phyloP scores from a whole-genome alignment of 2,113 vertebrate genomes.

The Danio rerio region DNA sequence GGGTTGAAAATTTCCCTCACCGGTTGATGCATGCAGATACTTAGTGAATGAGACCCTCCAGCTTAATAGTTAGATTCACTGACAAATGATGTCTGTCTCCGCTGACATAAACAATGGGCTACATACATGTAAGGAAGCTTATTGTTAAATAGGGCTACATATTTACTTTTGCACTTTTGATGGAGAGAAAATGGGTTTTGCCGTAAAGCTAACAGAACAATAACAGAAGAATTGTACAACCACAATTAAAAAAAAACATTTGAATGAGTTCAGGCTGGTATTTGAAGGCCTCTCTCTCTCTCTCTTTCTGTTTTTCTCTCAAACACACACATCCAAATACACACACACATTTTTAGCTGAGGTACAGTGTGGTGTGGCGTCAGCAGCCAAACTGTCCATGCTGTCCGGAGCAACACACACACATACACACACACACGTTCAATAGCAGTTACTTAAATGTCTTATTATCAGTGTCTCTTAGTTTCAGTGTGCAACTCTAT shows the following conservation, averaged over 20 bases:
- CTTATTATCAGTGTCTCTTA: not conserved
- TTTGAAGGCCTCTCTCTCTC: constrained; percentile 36
- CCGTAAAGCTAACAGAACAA: constrained; percentile 5
- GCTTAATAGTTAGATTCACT: not conserved
- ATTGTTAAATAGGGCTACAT: constrained; percentile 26
- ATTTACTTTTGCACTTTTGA: not conserved
- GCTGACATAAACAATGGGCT: constrained; percentile 19
- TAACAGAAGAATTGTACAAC: not conserved
- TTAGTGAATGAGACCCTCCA: constrained; percentile 5
- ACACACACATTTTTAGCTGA: not conserved
- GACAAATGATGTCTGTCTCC: not conserved
- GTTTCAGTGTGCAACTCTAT: constrained; percentile 2
- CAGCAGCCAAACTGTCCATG: constrained; percentile 43
- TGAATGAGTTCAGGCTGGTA: constrained; percentile 44
- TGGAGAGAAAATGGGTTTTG: not conserved
- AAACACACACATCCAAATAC: constrained; percentile 18
- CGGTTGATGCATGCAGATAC: not conserved
- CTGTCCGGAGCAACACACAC: constrained; percentile 21
- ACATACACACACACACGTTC: constrained; percentile 34
- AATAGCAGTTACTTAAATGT: constrained; percentile 33
- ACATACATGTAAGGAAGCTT: constrained; percentile 29
- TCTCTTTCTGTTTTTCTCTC: not conserved
- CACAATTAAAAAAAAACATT: not conserved
- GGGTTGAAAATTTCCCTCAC: not conserved
- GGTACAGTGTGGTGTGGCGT: constrained; percentile 42